A percentile compares a stretch with the other conserved stretches of the same genome.
Evolutionary conservation across 2,888 invertebrate species (phyloP).

Genomic region (Acronicta leporina): DNA sequence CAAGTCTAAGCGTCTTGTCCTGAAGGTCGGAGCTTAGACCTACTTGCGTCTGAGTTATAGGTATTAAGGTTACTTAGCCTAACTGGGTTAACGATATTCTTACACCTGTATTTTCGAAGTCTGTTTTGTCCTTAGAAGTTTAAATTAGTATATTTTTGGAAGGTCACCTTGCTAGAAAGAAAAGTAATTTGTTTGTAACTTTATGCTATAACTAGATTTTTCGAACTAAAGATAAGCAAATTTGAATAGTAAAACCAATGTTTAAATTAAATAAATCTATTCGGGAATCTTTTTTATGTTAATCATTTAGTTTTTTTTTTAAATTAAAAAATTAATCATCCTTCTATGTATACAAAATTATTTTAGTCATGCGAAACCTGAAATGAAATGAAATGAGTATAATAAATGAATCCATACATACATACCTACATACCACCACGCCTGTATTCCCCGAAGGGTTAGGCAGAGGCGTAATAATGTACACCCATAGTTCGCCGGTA

Average conservation of each 20-base stretch:
- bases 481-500: no score
- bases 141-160: constrained; percentile 46
- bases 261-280: not conserved
- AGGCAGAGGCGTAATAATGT: no score
- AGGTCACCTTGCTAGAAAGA: constrained; percentile 16
- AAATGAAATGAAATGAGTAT: no score
- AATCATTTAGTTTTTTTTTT: not conserved
- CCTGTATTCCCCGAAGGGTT: no score
- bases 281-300: no score
- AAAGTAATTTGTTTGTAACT: not conserved
- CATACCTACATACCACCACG: no score
- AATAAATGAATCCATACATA: no score
- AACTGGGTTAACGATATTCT: constrained; percentile 41
- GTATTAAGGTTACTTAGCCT: constrained; percentile 25
- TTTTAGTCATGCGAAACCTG: no score
- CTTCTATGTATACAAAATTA: no score
- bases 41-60: constrained; percentile 32
- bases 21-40: constrained; percentile 29
- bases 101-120: constrained; percentile 43
- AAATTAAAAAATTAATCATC: no score
- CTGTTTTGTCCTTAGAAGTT: constrained; percentile 42
- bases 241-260: not conserved
- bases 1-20: constrained; percentile 32
- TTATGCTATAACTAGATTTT: not conserved
- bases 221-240: not conserved